Evolutionary conservation across 2,888 invertebrate species (phyloP).

Genomic region (Nesidiocoris tenuis): DNA sequence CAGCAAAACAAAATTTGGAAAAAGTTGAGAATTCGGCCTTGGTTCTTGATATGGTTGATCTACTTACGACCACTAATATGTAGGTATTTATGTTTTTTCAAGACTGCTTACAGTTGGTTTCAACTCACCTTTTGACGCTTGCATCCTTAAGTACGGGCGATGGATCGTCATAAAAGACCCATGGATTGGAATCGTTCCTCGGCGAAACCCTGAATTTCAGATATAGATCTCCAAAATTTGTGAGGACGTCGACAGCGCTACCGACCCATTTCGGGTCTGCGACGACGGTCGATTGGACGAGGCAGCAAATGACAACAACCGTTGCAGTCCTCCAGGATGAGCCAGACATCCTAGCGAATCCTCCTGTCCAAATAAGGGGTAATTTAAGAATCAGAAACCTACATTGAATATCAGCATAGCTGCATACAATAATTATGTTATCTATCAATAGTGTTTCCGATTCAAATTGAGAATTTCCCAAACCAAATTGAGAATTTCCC

Average conservation of each 20-base stretch:
- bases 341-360: neutral
- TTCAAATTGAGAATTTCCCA: no score
- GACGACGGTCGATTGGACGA: neutral
- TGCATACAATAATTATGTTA: no score
- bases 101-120: no score
- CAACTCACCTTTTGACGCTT: slow-evolving; percentile 9
- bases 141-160: neutral
- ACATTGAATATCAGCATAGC: no score
- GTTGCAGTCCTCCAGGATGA: neutral
- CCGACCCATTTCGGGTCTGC: slow-evolving; percentile 5
- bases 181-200: slow-evolving; percentile 14
- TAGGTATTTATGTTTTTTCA: no score
- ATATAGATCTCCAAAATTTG: slow-evolving; percentile 13
- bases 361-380: slow-evolving; percentile 1
- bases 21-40: no score
- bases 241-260: slow-evolving; percentile 11
- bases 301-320: neutral
- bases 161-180: slow-evolving; percentile 3
- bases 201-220: slow-evolving; percentile 19
- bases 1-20: no score
- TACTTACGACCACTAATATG: no score
- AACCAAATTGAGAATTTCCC: no score
- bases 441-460: no score
- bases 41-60: no score
- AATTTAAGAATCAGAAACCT: neutral